Percentiles rank a stretch among this genome's conserved stretches.
These are phyloP conservation scores for Alligator sinensis DNA, from an alignment of 2,113 vertebrate species.

Conservation along the genomic window DNA sequence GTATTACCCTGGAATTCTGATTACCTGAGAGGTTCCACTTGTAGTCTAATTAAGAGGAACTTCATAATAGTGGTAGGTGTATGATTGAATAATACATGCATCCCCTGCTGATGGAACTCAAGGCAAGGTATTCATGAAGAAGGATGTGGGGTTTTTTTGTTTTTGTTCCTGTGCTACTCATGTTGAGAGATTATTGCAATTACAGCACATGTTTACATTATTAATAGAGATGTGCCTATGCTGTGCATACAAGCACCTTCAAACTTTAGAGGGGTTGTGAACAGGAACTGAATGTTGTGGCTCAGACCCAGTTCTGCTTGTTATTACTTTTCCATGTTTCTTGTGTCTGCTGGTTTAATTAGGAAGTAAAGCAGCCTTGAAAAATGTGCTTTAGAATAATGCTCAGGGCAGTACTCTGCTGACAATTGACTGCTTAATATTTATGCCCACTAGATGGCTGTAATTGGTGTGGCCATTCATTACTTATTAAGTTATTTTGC, in stretches of 20 bases:
- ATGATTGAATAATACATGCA: conserved; percentile 71
- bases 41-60: conserved; percentile 75
- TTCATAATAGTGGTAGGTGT: conserved; percentile 65
- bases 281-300: background rate
- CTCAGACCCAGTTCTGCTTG: background rate
- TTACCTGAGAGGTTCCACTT: conserved; percentile 78
- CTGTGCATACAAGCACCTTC: conserved; percentile 29
- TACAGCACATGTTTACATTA: conserved; percentile 39
- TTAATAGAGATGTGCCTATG: conserved; percentile 24
- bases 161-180: conserved; percentile 31
- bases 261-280: background rate
- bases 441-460: conserved; percentile 64
- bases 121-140: conserved; percentile 37
- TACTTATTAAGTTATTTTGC: background rate
- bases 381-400: background rate
- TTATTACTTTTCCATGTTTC: background rate
- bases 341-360: conserved; percentile 8
- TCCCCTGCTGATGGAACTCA: conserved; percentile 66
- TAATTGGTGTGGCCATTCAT: conserved; percentile 48
- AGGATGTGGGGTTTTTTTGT: background rate
- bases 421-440: background rate
- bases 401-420: background rate
- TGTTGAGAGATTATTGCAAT: conserved; percentile 50
- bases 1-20: conserved; percentile 77
- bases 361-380: background rate